phyloP scores from a whole-genome alignment of 2,888 invertebrate species.

The Cyclophora albipunctata region DNA sequence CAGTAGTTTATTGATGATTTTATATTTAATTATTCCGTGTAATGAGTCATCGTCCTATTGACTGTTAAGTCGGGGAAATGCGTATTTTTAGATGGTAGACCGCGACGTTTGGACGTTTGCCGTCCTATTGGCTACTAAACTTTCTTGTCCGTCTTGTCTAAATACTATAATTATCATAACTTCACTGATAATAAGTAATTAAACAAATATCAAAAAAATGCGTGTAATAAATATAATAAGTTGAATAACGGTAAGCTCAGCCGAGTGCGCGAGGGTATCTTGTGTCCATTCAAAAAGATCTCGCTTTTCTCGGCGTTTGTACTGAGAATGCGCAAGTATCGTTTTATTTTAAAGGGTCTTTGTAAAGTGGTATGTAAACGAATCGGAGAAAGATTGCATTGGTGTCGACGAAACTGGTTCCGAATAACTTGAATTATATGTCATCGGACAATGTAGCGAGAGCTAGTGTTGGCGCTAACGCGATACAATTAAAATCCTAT shows the following conservation, averaged over 20 bases:
- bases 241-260: constrained; percentile 23
- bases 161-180: constrained; percentile 6
- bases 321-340: neutral
- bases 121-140: neutral
- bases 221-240: too few relatives aligned
- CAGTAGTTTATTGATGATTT: constrained; percentile 34
- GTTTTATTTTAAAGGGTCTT: constrained; percentile 15
- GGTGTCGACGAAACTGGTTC: constrained; percentile 23
- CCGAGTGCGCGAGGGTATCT: constrained; percentile 15
- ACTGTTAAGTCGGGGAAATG: constrained; percentile 56
- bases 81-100: constrained; percentile 65
- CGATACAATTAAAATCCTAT: too few relatives aligned
- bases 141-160: constrained; percentile 3
- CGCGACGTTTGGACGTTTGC: constrained; percentile 34
- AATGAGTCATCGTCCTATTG: constrained; percentile 68
- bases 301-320: neutral
- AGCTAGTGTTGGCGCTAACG: too few relatives aligned
- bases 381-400: constrained; percentile 24
- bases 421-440: constrained; percentile 5
- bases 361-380: constrained; percentile 12
- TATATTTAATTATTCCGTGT: constrained; percentile 34
- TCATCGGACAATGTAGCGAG: neutral
- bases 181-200: too few relatives aligned
- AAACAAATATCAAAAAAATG: too few relatives aligned
- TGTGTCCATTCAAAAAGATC: constrained; percentile 6